Conservation (phyloP, 2,888 invertebrate species). For the Baronia brevicornis region DNA sequence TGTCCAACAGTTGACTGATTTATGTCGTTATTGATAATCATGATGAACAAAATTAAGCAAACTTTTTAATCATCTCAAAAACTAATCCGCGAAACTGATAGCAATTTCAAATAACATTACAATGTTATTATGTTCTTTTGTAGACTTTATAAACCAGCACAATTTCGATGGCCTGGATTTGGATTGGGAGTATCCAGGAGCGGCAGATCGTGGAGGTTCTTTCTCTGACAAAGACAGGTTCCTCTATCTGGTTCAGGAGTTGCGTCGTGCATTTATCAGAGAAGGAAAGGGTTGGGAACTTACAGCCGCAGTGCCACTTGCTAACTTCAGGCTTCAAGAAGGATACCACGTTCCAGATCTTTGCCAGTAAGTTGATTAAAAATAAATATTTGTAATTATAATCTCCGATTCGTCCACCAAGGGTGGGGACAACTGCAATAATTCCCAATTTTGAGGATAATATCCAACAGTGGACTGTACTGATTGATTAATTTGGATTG, state of each 20-base stretch:
- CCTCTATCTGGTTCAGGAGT: constrained; percentile 87
- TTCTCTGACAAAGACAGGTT: constrained; percentile 90
- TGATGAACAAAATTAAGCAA: no score
- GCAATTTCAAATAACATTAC: background rate
- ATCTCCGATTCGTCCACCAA: no score
- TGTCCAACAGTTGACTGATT: no score
- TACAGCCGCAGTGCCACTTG: constrained; percentile 92
- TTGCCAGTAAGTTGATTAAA: constrained; percentile 80
- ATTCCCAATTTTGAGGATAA: no score
- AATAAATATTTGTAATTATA: no score
- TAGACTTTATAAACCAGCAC: constrained; percentile 84
- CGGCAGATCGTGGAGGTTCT: constrained; percentile 88
- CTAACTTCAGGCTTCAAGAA: constrained; percentile 89
- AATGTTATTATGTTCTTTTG: constrained; percentile 13
- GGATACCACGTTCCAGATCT: constrained; percentile 94
- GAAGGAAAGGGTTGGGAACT: constrained; percentile 88
- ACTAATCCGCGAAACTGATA: no score
- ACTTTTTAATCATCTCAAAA: no score
- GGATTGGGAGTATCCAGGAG: constrained; percentile 95
- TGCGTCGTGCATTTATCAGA: constrained; percentile 85
- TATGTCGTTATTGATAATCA: no score
- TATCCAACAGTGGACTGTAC: no score
- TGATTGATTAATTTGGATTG: no score
- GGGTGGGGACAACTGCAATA: no score
- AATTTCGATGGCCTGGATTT: constrained; percentile 90